Conservation (phyloP, 2,888 invertebrate genomes). For the Tenthredo amoena region DNA sequence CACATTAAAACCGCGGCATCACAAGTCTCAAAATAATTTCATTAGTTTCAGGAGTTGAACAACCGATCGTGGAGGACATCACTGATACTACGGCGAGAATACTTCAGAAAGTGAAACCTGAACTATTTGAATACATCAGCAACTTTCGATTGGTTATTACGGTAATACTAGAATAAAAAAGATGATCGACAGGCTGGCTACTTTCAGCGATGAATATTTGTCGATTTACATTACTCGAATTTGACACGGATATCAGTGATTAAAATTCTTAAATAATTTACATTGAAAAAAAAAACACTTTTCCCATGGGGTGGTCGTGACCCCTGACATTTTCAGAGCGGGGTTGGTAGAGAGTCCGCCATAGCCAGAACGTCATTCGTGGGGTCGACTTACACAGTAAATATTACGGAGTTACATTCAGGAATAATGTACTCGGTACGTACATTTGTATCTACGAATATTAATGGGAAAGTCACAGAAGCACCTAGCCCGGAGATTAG, state of each 20-base stretch:
- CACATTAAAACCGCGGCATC: not conserved
- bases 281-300: not conserved
- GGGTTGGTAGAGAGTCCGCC: not conserved
- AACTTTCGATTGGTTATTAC: not conserved
- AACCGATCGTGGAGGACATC: not conserved
- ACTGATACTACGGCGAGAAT: not conserved
- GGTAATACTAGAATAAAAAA: not conserved
- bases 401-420: not conserved
- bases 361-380: not conserved
- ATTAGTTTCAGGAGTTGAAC: not conserved
- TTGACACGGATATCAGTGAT: not conserved
- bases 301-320: not conserved
- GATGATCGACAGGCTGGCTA: not conserved
- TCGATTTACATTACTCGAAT: not conserved
- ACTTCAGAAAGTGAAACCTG: not conserved
- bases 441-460: not conserved
- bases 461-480: not conserved
- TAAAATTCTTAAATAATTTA: no score
- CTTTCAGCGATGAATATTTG: not conserved
- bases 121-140: not conserved
- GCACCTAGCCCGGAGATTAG: no score
- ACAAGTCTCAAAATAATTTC: not conserved
- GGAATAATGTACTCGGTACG: not conserved
- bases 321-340: not conserved
- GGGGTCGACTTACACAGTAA: not conserved